These are phyloP conservation scores for Nephrotoma flavescens DNA, from an alignment of 2,888 invertebrate genomes.

Conservation along the genomic window DNA sequence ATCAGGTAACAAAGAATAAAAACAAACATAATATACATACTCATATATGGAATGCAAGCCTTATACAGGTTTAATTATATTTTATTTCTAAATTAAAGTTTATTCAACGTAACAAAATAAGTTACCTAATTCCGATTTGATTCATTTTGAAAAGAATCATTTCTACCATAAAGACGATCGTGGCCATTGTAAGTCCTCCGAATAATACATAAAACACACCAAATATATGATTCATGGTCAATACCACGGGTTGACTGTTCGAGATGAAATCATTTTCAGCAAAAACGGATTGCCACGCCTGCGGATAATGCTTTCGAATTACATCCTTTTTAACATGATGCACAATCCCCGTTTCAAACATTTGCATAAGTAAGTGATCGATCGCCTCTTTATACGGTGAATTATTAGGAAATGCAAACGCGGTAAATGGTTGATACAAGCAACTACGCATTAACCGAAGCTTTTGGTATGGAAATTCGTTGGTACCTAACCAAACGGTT, in stretches of 20 bases:
- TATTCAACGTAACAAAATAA: no score
- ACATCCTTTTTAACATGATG: neutral
- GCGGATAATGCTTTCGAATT: neutral
- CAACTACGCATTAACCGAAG: neutral
- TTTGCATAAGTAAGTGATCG: neutral
- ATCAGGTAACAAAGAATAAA: no score
- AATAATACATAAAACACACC: conserved; percentile 1
- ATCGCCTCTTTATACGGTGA: neutral
- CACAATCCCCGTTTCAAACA: conserved; percentile 1
- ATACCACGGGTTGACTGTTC: neutral
- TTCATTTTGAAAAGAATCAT: neutral
- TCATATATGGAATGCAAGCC: no score
- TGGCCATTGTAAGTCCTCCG: neutral
- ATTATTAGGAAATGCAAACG: neutral
- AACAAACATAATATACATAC: no score
- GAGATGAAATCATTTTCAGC: neutral
- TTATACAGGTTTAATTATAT: no score
- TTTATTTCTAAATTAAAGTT: no score
- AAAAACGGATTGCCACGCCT: neutral
- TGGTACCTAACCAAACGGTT: neutral
- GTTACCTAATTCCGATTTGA: no score
- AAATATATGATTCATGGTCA: neutral
- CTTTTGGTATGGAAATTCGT: neutral
- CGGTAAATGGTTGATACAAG: neutral
- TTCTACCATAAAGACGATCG: neutral